A percentile compares a stretch with the other conserved stretches of the same genome.
These are phyloP conservation scores for Chondrosia reniformis DNA, from an alignment of 37 sponge, comb jelly and placozoan genomes.

Conservation along the genomic window DNA sequence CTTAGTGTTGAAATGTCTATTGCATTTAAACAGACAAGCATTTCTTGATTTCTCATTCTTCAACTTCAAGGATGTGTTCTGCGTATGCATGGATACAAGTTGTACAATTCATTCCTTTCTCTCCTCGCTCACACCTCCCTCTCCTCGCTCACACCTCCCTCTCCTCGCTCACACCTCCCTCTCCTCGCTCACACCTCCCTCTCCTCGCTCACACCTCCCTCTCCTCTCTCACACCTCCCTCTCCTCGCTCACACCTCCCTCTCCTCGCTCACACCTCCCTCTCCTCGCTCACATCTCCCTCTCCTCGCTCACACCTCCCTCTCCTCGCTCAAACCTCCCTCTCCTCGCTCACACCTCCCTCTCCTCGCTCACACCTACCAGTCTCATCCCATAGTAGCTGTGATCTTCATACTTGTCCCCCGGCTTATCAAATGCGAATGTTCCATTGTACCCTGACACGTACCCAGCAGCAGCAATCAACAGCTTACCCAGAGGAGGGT, in stretches of 20 bases:
- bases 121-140: neutral
- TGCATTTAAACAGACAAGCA: no score
- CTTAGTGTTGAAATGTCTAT: no score
- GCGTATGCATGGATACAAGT: no score
- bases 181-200: neutral
- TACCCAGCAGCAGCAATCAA: conserved; percentile 86
- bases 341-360: conserved; percentile 26
- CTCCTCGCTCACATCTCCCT: neutral
- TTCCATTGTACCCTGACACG: conserved; percentile 85
- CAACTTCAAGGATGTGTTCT: no score
- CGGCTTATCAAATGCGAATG: conserved; percentile 94
- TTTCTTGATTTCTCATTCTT: no score
- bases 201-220: neutral
- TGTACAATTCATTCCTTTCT: no score
- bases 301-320: neutral
- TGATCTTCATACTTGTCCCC: conserved; percentile 75
- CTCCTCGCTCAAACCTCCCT: neutral
- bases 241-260: neutral
- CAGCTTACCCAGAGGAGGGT: conserved; percentile 99
- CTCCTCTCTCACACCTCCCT: neutral
- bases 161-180: neutral
- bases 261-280: neutral
- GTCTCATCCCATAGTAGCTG: conserved; percentile 83
- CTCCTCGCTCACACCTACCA: conserved; percentile 38
- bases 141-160: neutral